These are phyloP conservation scores for Ochropacha duplaris DNA, from an alignment of 2,888 invertebrate species.

Conservation along the genomic window DNA sequence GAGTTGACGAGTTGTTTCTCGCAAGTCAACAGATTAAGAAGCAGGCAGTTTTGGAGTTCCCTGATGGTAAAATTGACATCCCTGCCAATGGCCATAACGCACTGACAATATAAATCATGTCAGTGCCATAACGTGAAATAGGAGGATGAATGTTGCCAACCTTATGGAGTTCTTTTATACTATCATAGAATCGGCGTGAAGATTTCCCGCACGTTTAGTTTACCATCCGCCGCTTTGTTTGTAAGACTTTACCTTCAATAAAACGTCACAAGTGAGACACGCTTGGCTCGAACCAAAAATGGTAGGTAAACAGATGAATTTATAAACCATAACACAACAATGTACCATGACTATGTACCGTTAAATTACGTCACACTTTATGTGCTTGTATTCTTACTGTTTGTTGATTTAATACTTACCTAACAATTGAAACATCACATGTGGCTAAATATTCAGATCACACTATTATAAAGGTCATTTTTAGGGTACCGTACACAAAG, in stretches of 20 bases:
- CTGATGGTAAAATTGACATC: too few relatives aligned
- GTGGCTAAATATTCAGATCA: background rate
- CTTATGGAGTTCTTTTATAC: background rate
- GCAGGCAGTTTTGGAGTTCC: too few relatives aligned
- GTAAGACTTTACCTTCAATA: background rate
- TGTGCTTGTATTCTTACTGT: background rate
- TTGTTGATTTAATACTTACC: background rate
- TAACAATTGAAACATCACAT: background rate
- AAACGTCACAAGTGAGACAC: background rate
- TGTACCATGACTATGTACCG: constrained; percentile 3
- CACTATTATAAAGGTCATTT: background rate
- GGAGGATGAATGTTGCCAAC: too few relatives aligned
- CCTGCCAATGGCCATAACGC: too few relatives aligned
- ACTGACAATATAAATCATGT: too few relatives aligned
- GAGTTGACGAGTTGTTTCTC: too few relatives aligned
- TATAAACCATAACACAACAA: constrained; percentile 10
- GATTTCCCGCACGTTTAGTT: background rate
- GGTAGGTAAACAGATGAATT: constrained; percentile 20
- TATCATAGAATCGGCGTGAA: background rate
- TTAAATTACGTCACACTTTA: constrained; percentile 5
- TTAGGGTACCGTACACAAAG: too few relatives aligned
- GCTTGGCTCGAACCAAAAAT: constrained; percentile 15
- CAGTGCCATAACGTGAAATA: too few relatives aligned
- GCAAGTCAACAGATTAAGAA: too few relatives aligned
- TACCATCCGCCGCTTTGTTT: background rate